These are phyloP conservation scores for Dendrolimus punctatus DNA, from an alignment of 1,140 invertebrate species.

Conservation along the genomic window DNA sequence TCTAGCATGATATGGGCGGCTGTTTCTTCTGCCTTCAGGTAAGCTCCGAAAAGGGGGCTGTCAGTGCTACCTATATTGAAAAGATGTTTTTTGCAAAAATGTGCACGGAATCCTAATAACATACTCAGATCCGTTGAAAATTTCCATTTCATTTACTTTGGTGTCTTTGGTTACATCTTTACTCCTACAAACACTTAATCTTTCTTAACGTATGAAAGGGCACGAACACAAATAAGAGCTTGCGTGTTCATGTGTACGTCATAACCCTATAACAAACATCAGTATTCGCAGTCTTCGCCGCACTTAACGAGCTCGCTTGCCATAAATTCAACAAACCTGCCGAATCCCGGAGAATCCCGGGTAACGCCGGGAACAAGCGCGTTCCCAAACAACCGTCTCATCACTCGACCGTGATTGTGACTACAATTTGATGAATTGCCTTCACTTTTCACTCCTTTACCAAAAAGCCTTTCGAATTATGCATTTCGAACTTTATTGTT, in stretches of 20 bases:
- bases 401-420: slow-evolving; percentile 42
- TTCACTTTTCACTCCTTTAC: slow-evolving; percentile 32
- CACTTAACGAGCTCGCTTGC: slow-evolving; percentile 35
- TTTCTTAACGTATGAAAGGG: background rate
- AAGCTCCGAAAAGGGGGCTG: too few relatives aligned
- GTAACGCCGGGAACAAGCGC: slow-evolving; percentile 23
- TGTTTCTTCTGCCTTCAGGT: too few relatives aligned
- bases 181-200: too few relatives aligned
- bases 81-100: too few relatives aligned
- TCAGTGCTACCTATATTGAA: too few relatives aligned
- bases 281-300: slow-evolving; percentile 25
- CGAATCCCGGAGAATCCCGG: slow-evolving; percentile 32
- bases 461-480: background rate
- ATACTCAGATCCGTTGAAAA: too few relatives aligned
- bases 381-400: slow-evolving; percentile 27
- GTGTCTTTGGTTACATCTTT: too few relatives aligned
- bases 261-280: slow-evolving; percentile 18
- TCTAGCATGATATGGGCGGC: too few relatives aligned
- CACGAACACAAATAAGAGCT: background rate
- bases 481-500: slow-evolving; percentile 5
- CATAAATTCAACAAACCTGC: slow-evolving; percentile 37
- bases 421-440: slow-evolving; percentile 44
- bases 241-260: slow-evolving; percentile 5
- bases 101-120: too few relatives aligned
- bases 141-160: too few relatives aligned